Conservation (phyloP, 2,797 vertebrate species). For the Vespertilio murinus region DNA sequence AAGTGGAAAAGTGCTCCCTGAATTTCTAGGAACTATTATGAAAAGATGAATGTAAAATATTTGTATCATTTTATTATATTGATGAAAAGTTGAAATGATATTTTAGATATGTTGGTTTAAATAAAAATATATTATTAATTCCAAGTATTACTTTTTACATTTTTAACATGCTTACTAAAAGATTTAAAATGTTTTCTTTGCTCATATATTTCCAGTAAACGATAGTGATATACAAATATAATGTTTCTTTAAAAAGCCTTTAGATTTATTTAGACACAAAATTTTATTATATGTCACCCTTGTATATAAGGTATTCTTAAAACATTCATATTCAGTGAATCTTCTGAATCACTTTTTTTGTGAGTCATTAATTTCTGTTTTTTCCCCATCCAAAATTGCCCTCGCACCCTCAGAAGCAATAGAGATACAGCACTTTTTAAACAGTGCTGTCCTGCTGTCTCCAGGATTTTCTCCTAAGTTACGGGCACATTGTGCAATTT, state of each 20-base stretch:
- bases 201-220: not conserved
- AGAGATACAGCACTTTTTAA: not conserved
- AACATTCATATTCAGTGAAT: not conserved
- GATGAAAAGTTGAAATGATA: not conserved
- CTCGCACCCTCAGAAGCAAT: not conserved
- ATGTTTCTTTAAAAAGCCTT: not conserved
- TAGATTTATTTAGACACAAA: not conserved
- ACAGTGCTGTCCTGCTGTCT: not conserved
- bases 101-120: not conserved
- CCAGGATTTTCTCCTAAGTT: not conserved
- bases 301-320: not conserved
- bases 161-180: not conserved
- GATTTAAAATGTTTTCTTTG: not conserved
- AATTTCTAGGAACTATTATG: not conserved
- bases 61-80: not conserved
- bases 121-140: not conserved
- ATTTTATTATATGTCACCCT: not conserved
- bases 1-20: not conserved
- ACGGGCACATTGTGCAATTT: not conserved
- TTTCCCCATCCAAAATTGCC: not conserved
- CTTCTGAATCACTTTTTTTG: not conserved
- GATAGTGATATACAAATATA: not conserved
- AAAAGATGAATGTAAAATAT: not conserved
- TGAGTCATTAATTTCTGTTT: not conserved
- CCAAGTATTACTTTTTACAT: not conserved